These are phyloP conservation scores for Anguilla pacifica DNA, from an alignment of 2,797 vertebrate species.

Conservation along the genomic window DNA sequence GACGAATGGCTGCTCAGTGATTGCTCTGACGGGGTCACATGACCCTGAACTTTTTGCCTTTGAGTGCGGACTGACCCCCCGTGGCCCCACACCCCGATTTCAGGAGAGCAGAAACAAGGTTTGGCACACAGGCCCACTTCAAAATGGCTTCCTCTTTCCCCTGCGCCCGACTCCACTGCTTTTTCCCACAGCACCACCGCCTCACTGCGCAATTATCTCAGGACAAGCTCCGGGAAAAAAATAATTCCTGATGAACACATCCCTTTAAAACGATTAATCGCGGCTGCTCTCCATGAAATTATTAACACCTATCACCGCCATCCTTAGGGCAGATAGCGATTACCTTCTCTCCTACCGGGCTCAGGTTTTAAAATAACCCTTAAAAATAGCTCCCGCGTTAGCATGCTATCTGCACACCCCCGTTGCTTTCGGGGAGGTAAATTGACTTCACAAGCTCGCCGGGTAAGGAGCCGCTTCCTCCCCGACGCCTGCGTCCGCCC, in stretches of 20 bases:
- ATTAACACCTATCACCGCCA: background rate
- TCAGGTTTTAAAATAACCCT: constrained; percentile 31
- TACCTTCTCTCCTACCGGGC: too few relatives aligned
- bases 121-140: background rate
- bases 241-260: background rate
- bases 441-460: constrained; percentile 65
- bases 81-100: background rate
- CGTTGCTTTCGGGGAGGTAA: constrained; percentile 52
- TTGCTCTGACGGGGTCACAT: background rate
- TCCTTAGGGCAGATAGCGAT: background rate
- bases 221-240: background rate
- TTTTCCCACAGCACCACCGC: background rate
- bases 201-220: background rate
- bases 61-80: background rate
- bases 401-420: constrained; percentile 32
- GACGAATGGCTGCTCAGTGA: background rate
- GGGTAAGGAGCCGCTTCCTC: constrained; percentile 64
- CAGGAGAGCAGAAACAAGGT: background rate
- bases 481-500: constrained; percentile 66
- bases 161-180: background rate
- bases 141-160: background rate
- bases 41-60: background rate
- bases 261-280: background rate
- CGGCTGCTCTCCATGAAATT: background rate
- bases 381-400: constrained; percentile 39